These are phyloP conservation scores for Cyanoramphus novaezelandiae DNA, from an alignment of 2,113 vertebrate genomes.

Conservation along the genomic window DNA sequence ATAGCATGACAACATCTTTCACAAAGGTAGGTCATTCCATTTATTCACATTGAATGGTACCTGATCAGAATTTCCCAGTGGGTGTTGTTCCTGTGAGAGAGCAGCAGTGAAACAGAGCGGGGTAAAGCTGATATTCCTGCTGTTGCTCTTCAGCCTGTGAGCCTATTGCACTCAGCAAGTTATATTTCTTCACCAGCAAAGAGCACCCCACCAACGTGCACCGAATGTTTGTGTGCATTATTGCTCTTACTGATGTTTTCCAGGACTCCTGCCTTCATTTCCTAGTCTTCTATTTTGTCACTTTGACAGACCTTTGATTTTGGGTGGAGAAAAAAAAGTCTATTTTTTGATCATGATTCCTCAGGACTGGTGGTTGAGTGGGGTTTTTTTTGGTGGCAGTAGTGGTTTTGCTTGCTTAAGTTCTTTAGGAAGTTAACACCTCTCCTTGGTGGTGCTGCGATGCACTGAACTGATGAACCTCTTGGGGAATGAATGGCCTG, in stretches of 20 bases:
- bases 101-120: neutral
- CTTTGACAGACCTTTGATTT: neutral
- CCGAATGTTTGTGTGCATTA: neutral
- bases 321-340: too few relatives aligned
- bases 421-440: neutral
- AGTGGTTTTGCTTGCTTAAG: neutral
- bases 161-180: neutral
- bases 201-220: neutral
- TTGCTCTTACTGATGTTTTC: neutral
- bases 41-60: neutral
- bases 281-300: neutral
- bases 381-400: neutral
- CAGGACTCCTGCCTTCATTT: neutral
- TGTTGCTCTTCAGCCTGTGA: neutral
- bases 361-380: neutral
- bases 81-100: neutral
- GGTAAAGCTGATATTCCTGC: neutral
- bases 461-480: neutral
- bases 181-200: neutral
- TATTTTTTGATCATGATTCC: neutral
- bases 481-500: neutral
- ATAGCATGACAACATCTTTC: neutral
- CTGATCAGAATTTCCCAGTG: neutral
- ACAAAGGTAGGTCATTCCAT: neutral
- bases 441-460: neutral